Percentiles rank a stretch among this genome's conserved stretches.
Evolutionary conservation across 2,797 vertebrate genomes (phyloP).

Genomic region (Morus bassanus): DNA sequence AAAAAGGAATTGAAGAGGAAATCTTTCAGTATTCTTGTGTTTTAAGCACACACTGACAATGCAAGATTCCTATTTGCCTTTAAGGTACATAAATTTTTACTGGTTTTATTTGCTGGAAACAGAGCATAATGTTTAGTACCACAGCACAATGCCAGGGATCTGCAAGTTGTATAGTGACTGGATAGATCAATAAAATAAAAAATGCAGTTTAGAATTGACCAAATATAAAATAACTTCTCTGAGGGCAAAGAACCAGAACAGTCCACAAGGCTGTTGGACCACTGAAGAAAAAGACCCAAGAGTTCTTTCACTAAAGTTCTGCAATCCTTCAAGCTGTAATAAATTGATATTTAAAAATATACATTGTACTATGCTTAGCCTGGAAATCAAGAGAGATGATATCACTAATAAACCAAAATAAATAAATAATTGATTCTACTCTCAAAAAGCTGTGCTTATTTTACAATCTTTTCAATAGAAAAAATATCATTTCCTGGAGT

Average conservation of each 20-base stretch:
- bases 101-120: constrained; percentile 40
- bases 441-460: background rate
- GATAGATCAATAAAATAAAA: constrained; percentile 48
- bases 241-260: constrained; percentile 53
- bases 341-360: constrained; percentile 22
- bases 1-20: background rate
- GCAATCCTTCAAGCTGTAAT: background rate
- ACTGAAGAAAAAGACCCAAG: constrained; percentile 21
- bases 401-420: background rate
- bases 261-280: background rate
- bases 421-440: background rate
- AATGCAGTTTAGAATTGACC: constrained; percentile 17
- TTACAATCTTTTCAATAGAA: background rate
- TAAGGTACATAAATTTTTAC: constrained; percentile 60
- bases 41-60: background rate
- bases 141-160: constrained; percentile 2
- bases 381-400: background rate
- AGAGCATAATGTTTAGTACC: background rate
- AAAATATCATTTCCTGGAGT: background rate
- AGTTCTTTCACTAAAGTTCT: background rate
- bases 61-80: constrained; percentile 40
- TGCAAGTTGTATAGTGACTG: background rate
- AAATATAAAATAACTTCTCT: constrained; percentile 59
- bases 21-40: background rate
- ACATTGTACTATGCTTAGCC: background rate